These are phyloP conservation scores for Drosophila murphyi DNA, from an alignment of 1,140 invertebrate genomes.

Conservation along the genomic window DNA sequence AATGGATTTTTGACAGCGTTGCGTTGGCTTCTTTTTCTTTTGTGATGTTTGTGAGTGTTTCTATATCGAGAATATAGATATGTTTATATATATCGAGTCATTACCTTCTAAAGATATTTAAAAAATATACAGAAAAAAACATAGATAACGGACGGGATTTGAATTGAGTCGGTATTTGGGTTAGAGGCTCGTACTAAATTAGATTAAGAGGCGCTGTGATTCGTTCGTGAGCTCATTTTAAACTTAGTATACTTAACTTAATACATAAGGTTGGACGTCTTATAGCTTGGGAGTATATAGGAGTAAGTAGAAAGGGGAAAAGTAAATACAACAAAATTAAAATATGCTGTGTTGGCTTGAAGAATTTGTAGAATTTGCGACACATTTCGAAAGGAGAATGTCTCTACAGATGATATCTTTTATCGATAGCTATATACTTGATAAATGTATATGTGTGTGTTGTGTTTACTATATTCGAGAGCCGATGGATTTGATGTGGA, in stretches of 20 bases:
- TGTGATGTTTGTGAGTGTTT: conserved; percentile 40
- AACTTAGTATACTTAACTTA: conserved; percentile 75
- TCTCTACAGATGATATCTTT: conserved; percentile 49
- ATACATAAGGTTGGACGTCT: conserved; percentile 67
- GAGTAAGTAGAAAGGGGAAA: conserved; percentile 9
- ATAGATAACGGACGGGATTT: conserved; percentile 47
- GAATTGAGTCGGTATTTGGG: conserved; percentile 19
- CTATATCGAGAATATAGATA: conserved; percentile 10
- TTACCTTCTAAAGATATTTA: conserved; percentile 52
- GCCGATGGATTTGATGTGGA: conserved; percentile 44
- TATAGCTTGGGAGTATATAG: conserved; percentile 18
- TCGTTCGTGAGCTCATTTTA: conserved; percentile 34
- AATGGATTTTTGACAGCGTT: conserved; percentile 20
- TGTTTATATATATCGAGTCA: conserved; percentile 11
- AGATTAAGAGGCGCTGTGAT: conserved; percentile 27
- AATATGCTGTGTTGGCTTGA: conserved; percentile 6
- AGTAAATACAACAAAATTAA: conserved; percentile 27
- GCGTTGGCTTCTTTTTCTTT: conserved; percentile 1
- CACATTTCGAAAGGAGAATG: conserved; percentile 1
- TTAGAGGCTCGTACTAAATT: conserved; percentile 44
- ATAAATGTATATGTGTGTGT: conserved; percentile 48
- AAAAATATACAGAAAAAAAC: conserved; percentile 64
- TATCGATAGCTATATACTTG: conserved; percentile 47
- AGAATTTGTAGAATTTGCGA: conserved; percentile 31
- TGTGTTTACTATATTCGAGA: conserved; percentile 58